phyloP scores from a whole-genome alignment of 2,888 invertebrate species.

The Lysandra coridon region DNA sequence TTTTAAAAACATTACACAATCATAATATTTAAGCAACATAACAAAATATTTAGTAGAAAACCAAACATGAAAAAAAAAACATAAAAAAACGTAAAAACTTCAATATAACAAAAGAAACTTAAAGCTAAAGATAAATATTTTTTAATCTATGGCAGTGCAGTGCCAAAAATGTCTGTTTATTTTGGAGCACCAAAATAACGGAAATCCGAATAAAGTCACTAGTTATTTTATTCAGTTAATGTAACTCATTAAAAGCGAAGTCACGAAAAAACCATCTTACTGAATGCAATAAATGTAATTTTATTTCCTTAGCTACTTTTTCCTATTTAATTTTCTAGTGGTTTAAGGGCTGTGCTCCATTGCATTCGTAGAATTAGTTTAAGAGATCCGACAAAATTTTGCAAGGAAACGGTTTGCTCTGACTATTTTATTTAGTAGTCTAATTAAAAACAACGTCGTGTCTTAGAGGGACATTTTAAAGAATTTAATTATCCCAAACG shows the following conservation, averaged over 20 bases:
- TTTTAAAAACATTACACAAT: too few species aligned
- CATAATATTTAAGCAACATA: too few species aligned
- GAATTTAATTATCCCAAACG: constrained; percentile 50
- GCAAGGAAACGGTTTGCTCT: constrained; percentile 26
- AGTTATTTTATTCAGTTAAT: neutral
- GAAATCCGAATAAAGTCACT: neutral
- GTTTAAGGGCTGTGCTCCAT: neutral
- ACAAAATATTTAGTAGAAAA: too few species aligned
- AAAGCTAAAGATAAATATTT: too few species aligned
- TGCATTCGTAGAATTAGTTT: constrained; percentile 1
- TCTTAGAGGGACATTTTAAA: constrained; percentile 44
- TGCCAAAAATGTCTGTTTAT: neutral
- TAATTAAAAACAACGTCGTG: constrained; percentile 48
- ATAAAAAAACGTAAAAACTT: too few species aligned
- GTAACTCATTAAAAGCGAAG: neutral
- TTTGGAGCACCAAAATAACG: neutral
- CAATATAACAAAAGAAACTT: too few species aligned
- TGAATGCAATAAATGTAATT: neutral
- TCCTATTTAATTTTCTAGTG: constrained; percentile 2
- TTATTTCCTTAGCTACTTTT: neutral
- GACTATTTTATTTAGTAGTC: constrained; percentile 46
- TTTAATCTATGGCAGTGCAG: too few species aligned
- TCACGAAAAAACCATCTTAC: constrained; percentile 1
- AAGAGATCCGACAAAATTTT: constrained; percentile 17
- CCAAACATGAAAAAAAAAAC: too few species aligned